phyloP scores from a whole-genome alignment of 2,888 invertebrate species.

The Eupsilia transversa region DNA sequence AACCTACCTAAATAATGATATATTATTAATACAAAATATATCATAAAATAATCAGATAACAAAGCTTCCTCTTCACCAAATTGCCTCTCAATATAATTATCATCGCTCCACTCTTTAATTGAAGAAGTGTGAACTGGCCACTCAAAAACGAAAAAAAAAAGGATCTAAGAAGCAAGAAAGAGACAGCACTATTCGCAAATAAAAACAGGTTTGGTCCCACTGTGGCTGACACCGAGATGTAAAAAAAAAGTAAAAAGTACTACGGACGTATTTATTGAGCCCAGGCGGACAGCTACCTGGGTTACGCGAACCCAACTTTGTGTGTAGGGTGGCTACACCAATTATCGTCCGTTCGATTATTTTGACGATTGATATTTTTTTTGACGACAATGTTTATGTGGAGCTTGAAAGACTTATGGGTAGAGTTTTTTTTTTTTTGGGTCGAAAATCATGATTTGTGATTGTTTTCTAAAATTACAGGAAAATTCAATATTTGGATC shows the following conservation, averaged over 20 bases:
- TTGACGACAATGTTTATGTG: constrained; percentile 4
- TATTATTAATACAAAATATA: too few relatives aligned
- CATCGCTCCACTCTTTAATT: constrained; percentile 49
- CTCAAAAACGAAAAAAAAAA: constrained; percentile 56
- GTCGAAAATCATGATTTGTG: not conserved
- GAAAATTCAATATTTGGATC: not conserved
- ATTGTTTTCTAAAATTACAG: not conserved
- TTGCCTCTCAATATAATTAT: constrained; percentile 40
- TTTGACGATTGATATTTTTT: constrained; percentile 32
- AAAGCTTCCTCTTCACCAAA: constrained; percentile 25
- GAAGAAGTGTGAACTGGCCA: constrained; percentile 65
- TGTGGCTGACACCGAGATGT: constrained; percentile 61
- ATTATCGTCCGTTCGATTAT: constrained; percentile 55
- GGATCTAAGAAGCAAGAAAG: constrained; percentile 65
- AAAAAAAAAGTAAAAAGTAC: constrained; percentile 60
- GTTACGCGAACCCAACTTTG: constrained; percentile 73
- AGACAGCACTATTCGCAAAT: constrained; percentile 69
- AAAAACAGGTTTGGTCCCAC: constrained; percentile 76
- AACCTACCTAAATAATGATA: not conserved
- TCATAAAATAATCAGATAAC: constrained; percentile 14
- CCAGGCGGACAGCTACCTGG: constrained; percentile 74
- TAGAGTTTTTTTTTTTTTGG: not conserved
- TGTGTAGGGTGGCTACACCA: constrained; percentile 60
- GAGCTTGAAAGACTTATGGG: not conserved
- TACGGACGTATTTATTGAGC: constrained; percentile 69